A percentile compares a stretch with the other conserved stretches of the same genome.
phyloP scores from a whole-genome alignment of 92 coral and sea anemone species.

The Zoanthus sociatus region DNA sequence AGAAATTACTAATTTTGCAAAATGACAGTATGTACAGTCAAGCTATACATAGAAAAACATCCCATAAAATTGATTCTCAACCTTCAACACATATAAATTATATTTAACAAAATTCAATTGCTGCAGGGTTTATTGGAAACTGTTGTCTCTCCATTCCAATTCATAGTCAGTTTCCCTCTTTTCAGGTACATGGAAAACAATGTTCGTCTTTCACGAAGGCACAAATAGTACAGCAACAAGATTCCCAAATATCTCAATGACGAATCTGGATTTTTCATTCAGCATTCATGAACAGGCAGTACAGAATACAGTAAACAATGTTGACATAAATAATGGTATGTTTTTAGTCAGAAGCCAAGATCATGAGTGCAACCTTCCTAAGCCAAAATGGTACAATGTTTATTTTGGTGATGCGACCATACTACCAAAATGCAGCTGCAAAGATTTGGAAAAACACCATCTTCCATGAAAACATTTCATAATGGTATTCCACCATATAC shows the following conservation, averaged over 20 bases:
- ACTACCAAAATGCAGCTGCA: slow-evolving; percentile 49
- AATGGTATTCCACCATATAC: slow-evolving; percentile 23
- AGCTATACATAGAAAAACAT: no score
- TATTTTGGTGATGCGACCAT: slow-evolving; percentile 38
- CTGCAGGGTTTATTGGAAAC: no score
- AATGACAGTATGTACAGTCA: no score
- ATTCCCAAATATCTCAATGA: background rate
- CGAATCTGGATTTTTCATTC: background rate
- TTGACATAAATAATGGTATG: background rate
- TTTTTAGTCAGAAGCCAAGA: background rate
- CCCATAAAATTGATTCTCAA: no score
- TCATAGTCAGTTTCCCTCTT: background rate
- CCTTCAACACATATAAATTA: no score
- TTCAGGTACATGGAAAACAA: slow-evolving; percentile 1
- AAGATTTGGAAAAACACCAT: slow-evolving; percentile 58
- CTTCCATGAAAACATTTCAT: slow-evolving; percentile 67
- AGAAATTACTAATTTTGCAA: no score
- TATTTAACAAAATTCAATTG: no score
- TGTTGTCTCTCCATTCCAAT: background rate
- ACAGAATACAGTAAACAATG: background rate
- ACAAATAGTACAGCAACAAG: background rate
- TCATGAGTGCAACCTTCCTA: background rate
- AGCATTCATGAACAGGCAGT: background rate
- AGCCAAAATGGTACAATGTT: background rate
- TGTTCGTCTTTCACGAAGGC: background rate